Percentiles rank a stretch among this genome's conserved stretches.
Conservation (phyloP, 1,140 invertebrate species). For the Agrypnia vestita region DNA sequence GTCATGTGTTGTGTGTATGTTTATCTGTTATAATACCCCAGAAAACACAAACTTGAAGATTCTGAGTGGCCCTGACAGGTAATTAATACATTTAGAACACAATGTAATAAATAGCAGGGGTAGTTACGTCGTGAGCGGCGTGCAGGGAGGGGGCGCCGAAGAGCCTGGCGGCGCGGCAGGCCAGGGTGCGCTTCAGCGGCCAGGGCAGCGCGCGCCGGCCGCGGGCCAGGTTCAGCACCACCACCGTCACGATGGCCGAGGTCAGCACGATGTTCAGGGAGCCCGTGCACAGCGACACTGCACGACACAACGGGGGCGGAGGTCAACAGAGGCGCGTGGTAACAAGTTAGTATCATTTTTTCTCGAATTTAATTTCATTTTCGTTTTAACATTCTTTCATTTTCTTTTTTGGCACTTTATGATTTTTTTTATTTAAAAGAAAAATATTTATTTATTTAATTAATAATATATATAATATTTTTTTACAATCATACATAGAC, state of each 20-base stretch:
- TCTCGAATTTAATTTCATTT: not conserved
- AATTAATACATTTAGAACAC: too few species aligned
- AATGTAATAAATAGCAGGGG: not conserved
- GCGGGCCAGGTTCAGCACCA: slow-evolving; percentile 75
- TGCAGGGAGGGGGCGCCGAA: slow-evolving; percentile 6
- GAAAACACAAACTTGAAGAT: too few species aligned
- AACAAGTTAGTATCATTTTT: not conserved
- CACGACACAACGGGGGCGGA: too few species aligned
- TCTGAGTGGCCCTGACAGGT: too few species aligned
- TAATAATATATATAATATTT: not conserved
- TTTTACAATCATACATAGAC: too few species aligned
- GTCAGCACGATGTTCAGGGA: slow-evolving; percentile 76
- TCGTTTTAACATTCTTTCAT: not conserved
- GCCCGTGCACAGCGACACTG: slow-evolving; percentile 75
- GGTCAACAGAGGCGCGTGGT: too few species aligned
- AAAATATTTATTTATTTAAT: not conserved
- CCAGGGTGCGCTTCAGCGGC: slow-evolving; percentile 43
- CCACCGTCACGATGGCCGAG: slow-evolving; percentile 77
- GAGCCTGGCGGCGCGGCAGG: slow-evolving; percentile 33
- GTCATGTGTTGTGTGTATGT: too few species aligned
- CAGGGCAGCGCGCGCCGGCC: slow-evolving; percentile 47
- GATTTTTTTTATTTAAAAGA: not conserved
- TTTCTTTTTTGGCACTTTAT: not conserved
- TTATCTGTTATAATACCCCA: too few species aligned
- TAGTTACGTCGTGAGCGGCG: slow-evolving; percentile 33